Percentiles rank a stretch among this genome's conserved stretches.
These are phyloP conservation scores for Sarcophaga peregrina DNA, from an alignment of 1,140 invertebrate genomes.

Conservation along the genomic window DNA sequence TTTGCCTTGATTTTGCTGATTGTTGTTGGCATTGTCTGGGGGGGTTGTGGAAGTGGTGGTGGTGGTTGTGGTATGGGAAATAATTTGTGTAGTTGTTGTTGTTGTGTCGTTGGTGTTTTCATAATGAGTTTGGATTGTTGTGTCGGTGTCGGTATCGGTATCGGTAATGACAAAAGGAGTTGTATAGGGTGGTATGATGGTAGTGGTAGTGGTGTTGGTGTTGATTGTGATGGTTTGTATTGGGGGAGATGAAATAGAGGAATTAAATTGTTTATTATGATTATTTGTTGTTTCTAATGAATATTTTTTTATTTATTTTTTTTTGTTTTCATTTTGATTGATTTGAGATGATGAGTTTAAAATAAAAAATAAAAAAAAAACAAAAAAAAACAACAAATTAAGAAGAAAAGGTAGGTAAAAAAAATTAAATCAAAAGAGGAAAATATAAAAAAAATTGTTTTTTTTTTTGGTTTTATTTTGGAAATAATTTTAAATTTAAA, in stretches of 20 bases:
- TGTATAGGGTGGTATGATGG: neutral
- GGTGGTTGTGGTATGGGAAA: conserved; percentile 13
- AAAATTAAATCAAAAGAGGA: conserved; percentile 13
- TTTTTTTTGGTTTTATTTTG: too few species aligned
- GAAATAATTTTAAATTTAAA: neutral
- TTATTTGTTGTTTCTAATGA: conserved; percentile 47
- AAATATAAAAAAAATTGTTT: neutral
- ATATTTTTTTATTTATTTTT: conserved; percentile 34
- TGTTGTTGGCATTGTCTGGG: conserved; percentile 29
- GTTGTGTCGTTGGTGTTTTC: conserved; percentile 40
- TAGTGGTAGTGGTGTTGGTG: neutral
- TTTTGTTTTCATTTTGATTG: conserved; percentile 44
- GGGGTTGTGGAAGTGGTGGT: neutral
- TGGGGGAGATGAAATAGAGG: conserved; percentile 40
- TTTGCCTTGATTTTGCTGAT: conserved; percentile 21
- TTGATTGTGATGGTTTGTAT: conserved; percentile 36
- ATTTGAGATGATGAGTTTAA: conserved; percentile 37
- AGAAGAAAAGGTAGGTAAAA: neutral
- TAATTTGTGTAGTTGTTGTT: conserved; percentile 34
- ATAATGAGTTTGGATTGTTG: neutral
- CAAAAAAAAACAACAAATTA: neutral
- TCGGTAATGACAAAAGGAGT: conserved; percentile 8
- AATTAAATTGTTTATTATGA: conserved; percentile 47
- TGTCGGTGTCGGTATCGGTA: conserved; percentile 19
- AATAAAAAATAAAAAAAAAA: too few species aligned